These are phyloP conservation scores for Cardiocondyla obscurior DNA, from an alignment of 1,140 invertebrate species.

Conservation along the genomic window DNA sequence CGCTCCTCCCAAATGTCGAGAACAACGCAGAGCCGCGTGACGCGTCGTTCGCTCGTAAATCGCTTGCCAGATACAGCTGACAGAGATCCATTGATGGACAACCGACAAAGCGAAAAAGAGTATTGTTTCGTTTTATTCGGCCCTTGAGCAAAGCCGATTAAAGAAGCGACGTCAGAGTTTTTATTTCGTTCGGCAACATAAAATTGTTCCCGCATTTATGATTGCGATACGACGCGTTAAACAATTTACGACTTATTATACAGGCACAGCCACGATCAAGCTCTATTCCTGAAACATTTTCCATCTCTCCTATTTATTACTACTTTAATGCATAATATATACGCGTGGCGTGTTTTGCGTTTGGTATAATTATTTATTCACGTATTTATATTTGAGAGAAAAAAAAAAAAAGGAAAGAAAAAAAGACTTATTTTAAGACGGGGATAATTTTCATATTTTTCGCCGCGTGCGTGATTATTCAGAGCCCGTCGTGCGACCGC, in stretches of 20 bases:
- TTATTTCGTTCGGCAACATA: background rate
- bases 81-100: conserved; percentile 42
- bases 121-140: background rate
- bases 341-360: background rate
- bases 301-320: background rate
- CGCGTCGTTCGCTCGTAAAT: conserved; percentile 59
- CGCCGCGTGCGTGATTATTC: background rate
- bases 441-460: background rate
- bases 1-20: conserved; percentile 74
- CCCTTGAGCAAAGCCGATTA: background rate
- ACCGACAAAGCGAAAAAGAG: background rate
- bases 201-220: background rate
- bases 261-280: background rate
- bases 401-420: too few relatives aligned
- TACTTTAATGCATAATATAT: background rate
- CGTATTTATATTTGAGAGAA: background rate
- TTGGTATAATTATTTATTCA: background rate
- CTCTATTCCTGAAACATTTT: background rate
- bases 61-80: conserved; percentile 26
- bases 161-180: background rate
- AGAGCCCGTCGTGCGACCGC: background rate
- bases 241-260: background rate
- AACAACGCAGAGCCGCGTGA: conserved; percentile 50
- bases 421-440: background rate
- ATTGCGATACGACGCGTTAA: background rate